Conservation (phyloP, 1,140 invertebrate species). For the Dinothrombium tinctorium region DNA sequence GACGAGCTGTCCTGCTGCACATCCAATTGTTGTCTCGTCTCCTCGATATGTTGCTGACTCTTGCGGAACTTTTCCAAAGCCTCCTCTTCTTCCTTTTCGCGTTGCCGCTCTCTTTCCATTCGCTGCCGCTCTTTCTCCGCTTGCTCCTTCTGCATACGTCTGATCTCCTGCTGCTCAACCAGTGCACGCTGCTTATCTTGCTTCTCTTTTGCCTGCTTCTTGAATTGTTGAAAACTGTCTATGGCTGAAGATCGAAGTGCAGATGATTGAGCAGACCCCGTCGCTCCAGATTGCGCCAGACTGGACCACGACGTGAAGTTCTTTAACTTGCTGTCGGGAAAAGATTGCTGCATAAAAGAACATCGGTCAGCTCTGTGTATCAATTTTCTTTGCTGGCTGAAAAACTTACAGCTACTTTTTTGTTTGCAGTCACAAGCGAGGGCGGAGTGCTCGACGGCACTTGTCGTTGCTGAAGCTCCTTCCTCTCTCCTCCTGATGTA, state of each 20-base stretch:
- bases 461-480: too few species aligned
- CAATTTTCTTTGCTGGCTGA: not conserved
- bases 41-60: slow-evolving; percentile 8
- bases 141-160: slow-evolving; percentile 51
- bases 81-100: slow-evolving; percentile 37
- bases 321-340: slow-evolving; percentile 29
- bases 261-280: not conserved
- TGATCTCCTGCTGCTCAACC: slow-evolving; percentile 51
- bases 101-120: slow-evolving; percentile 47
- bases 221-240: slow-evolving; percentile 53
- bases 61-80: slow-evolving; percentile 39
- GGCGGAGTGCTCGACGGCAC: too few species aligned
- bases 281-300: slow-evolving; percentile 28
- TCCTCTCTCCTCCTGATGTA: too few species aligned
- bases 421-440: too few species aligned
- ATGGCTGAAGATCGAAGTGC: not conserved
- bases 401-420: not conserved
- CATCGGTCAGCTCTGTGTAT: too few species aligned
- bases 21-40: not conserved
- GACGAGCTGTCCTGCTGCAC: too few species aligned
- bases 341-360: not conserved
- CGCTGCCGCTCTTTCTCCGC: slow-evolving; percentile 50
- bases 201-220: slow-evolving; percentile 84
- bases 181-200: slow-evolving; percentile 58
- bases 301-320: slow-evolving; percentile 81